Base-by-base conservation (phyloP, 2,113 vertebrate species). In the Nipponia nippon region DNA sequence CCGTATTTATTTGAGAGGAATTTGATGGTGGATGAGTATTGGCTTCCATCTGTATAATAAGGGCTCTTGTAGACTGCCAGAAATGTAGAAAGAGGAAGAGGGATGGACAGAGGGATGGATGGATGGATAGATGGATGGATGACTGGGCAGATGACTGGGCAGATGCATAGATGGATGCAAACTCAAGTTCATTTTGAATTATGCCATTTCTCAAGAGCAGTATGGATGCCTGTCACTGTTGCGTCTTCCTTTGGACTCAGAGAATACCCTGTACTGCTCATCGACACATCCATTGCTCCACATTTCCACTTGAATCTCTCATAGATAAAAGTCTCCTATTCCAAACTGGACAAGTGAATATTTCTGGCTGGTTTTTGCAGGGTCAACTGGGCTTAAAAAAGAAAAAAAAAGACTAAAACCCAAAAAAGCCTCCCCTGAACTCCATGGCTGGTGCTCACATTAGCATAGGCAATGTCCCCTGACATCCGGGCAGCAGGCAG, bases 401-500 rank as follows among this genome's bases (percentile, higher is more conserved):
- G 30, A 9, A 10, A 8, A 14, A 22, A 47, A 17, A 23, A 17
- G 10, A 40, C 30, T 10, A 32, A 67, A 70, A 4, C 4, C 18
- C 38, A 1, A 16, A 62, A 49, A 36, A 50, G 5, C n/a, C 46
- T 73, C 7, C 5, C 6, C 47, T 9, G 81, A 62, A 15, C 58
- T 72, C 90, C 92, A 15, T 1, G 82, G 50, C 77, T 13, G 81
- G 67, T 47, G 89, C 87, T 94, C 55, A 38, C 53, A 8, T 83
- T 15, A 61, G 72, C 90, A 80, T 25, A n/a, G 93, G 83, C 67
- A 59, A 27, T 20, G 58, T 65, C 52, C 67, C 76, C 71, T 30
- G 78, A 61, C 88, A 69, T 88, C 27, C 89, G 62, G 92, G 95
- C 90, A 38, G 93, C 94, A 86, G 87, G 93, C 95, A 53, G 90